Percentiles rank a stretch among this genome's conserved stretches.
Evolutionary conservation across 2,113 vertebrate species (phyloP).

Genomic region (Xyliphius kryptos): DNA sequence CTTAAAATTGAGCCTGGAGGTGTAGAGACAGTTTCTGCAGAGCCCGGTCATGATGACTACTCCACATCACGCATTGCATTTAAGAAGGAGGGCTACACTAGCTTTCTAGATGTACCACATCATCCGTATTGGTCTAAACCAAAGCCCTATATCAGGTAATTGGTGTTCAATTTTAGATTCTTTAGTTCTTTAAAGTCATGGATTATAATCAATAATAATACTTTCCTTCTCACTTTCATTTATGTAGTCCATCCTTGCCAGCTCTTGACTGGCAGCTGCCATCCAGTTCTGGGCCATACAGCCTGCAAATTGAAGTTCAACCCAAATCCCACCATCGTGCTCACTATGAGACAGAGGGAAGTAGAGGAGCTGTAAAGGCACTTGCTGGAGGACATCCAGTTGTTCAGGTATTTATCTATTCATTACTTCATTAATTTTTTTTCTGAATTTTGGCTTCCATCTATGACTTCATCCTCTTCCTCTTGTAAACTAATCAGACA

Average conservation of each 20-base stretch:
- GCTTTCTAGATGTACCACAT: conserved; percentile 87
- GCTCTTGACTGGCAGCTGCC: too few relatives aligned
- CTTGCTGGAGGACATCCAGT: conserved; percentile 87
- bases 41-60: conserved; percentile 74
- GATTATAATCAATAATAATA: too few relatives aligned
- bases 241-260: conserved; percentile 80
- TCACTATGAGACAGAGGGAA: conserved; percentile 97
- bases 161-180: too few relatives aligned
- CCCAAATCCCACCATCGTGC: too few relatives aligned
- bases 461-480: background rate
- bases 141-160: conserved; percentile 86
- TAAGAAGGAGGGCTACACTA: conserved; percentile 80
- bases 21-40: conserved; percentile 69
- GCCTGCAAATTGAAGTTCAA: too few relatives aligned
- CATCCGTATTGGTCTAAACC: conserved; percentile 89
- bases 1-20: conserved; percentile 84
- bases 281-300: too few relatives aligned
- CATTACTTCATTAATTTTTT: conserved; percentile 11
- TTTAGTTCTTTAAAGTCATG: too few relatives aligned
- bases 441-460: conserved; percentile 1
- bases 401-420: conserved; percentile 69
- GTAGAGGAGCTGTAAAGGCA: conserved; percentile 92
- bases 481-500: conserved; percentile 16
- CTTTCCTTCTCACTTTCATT: background rate
- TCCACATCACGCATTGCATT: conserved; percentile 66